phyloP scores from a whole-genome alignment of 2,113 vertebrate genomes.

The Podarcis cretensis region DNA sequence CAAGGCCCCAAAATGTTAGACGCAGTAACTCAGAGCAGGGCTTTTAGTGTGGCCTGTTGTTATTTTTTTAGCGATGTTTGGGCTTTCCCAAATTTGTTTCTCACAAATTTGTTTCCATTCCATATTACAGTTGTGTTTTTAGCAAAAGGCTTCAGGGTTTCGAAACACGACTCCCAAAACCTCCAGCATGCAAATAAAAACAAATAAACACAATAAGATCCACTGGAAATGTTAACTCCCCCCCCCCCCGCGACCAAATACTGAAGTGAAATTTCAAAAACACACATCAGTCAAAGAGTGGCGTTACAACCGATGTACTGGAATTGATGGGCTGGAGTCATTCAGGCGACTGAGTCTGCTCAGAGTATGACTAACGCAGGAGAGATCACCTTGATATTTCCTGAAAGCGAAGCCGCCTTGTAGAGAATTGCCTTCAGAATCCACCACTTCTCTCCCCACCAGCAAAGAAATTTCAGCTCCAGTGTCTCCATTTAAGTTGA shows the following conservation, averaged over 20 bases:
- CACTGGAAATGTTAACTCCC: not conserved
- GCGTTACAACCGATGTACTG: no score
- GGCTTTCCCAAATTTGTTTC: not conserved
- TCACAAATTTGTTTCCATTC: no score
- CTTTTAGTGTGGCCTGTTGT: not conserved
- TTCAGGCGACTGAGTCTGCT: no score
- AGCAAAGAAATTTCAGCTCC: not conserved
- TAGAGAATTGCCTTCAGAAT: no score
- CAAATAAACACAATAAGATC: not conserved
- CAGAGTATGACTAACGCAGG: no score
- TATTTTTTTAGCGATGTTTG: not conserved
- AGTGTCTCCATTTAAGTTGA: not conserved
- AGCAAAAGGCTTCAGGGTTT: no score
- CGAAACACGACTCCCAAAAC: not conserved
- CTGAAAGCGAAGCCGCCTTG: not conserved
- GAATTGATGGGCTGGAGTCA: no score
- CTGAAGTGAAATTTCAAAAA: not conserved
- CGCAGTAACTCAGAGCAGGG: no score
- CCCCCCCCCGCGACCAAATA: not conserved
- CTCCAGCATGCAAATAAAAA: not conserved
- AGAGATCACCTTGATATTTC: no score
- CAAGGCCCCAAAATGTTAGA: no score
- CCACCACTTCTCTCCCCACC: no score
- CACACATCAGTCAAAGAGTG: not conserved
- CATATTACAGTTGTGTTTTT: no score